Evolutionary conservation across 2,888 invertebrate species (phyloP), one percentile per base, ranked within the genome.

Genomic region (Dolichopus griseipennis): DNA sequence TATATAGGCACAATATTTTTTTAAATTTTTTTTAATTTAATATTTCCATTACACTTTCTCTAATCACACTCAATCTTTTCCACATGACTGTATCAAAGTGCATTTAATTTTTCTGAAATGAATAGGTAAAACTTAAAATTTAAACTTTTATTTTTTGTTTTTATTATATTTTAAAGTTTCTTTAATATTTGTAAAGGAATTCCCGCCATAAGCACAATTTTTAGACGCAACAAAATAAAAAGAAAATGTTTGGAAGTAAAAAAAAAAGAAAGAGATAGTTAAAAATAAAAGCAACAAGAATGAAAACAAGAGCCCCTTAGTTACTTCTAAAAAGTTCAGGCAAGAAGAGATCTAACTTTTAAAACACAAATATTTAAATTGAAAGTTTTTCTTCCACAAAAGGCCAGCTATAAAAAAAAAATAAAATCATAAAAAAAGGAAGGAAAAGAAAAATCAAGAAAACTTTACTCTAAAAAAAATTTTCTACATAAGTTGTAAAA

Each of bases 311-410:
- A 27, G 27, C 27, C 27, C 27, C 27, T 27, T 27, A 27, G 27
- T 41, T 12, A 41, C 4, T 41, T 12, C 4, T 9, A 15, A 12
- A 15, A 15, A 52, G 52, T 52, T 52, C 52, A 41, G 41, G 2
- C 15, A n/a, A 52, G 15, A 52, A 52, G n/a, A n/a, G 52, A 52
- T 52, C 52, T 12, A 12, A 52, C 52, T 52, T 52, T 2, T 12
- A 52, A 5, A 52, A 52, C 52, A 52, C 52, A 52, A 52, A 52
- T 52, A 52, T 52, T 52, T 52, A 52, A 52, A 52, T 52, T 52
- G 52, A 52, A 52, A 52, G 52, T 52, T 52, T 52, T 52, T 52
- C 52, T 52, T 27, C 27, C 27, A 27, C 52, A 52, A 52, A 52
- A 52, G 52, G 52, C 52, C 18, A 52, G 52, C 18, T 52, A 18